Conservation (phyloP, 2,113 vertebrate species). For the Recurvirostra avosetta region DNA sequence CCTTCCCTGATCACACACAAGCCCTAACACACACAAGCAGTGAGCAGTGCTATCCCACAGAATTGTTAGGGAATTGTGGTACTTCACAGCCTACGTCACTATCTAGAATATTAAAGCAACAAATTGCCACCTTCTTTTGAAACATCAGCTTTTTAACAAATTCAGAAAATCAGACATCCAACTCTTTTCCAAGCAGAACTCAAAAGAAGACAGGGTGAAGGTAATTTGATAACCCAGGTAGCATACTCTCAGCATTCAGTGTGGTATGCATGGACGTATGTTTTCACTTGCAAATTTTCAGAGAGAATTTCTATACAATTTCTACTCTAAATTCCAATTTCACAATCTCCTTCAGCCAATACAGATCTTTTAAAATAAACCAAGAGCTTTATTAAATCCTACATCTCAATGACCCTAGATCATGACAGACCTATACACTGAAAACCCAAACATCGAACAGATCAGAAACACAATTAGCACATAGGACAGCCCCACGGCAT, state of each 20-base stretch:
- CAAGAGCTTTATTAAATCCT: not conserved
- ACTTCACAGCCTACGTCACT: not conserved
- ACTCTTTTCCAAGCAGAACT: not conserved
- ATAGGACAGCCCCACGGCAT: not conserved
- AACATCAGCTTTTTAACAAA: not conserved
- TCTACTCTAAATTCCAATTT: not conserved
- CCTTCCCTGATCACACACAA: not conserved
- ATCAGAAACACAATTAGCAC: not conserved
- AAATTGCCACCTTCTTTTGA: not conserved
- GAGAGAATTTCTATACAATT: not conserved
- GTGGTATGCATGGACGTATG: fast-evolving
- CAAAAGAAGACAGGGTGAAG: not conserved
- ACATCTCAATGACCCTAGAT: not conserved
- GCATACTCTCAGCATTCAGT: not conserved
- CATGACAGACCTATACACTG: not conserved
- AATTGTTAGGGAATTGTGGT: too few species aligned
- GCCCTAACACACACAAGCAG: not conserved
- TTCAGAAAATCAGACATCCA: not conserved
- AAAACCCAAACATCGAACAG: not conserved
- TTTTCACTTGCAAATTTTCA: not conserved
- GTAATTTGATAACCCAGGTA: not conserved
- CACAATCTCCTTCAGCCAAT: not conserved
- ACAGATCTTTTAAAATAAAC: not conserved
- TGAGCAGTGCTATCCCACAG: not conserved
- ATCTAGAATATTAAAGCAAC: not conserved